These are phyloP conservation scores for Pseudomyrmex cubaensis DNA, from an alignment of 1,140 invertebrate species.

Conservation along the genomic window DNA sequence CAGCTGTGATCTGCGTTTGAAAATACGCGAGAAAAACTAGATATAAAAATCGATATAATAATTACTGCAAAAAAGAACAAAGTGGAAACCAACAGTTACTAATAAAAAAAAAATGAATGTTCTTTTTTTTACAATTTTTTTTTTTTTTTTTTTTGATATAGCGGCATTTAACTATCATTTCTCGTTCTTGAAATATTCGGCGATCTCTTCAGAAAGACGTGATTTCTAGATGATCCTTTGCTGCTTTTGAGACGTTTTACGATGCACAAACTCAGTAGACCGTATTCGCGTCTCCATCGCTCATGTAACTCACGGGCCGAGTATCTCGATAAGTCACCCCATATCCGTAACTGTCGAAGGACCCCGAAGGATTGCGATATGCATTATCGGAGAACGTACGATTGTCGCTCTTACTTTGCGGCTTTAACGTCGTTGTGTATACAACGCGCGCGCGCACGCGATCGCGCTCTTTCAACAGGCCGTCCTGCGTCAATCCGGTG, in stretches of 20 bases:
- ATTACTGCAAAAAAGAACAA: too few relatives aligned
- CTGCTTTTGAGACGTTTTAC: background rate
- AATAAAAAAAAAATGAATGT: too few relatives aligned
- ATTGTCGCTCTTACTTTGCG: slow-evolving; percentile 59
- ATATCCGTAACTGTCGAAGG: slow-evolving; percentile 27
- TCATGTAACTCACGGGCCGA: slow-evolving; percentile 20
- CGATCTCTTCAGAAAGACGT: too few relatives aligned
- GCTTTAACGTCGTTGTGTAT: slow-evolving; percentile 22
- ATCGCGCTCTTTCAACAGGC: slow-evolving; percentile 34
- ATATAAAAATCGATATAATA: too few relatives aligned
- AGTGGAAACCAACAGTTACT: too few relatives aligned
- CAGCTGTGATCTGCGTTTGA: too few relatives aligned
- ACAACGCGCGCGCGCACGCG: background rate
- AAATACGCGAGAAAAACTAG: too few relatives aligned
- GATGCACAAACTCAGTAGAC: background rate
- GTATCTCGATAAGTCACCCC: slow-evolving; percentile 24
- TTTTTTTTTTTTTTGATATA: too few relatives aligned
- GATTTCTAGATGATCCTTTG: background rate
- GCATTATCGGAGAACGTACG: slow-evolving; percentile 56
- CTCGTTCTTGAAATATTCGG: too few relatives aligned
- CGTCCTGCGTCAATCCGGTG: slow-evolving; percentile 17
- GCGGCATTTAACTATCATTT: too few relatives aligned
- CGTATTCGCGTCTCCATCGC: slow-evolving; percentile 16
- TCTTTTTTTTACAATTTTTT: too few relatives aligned
- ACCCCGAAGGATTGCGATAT: slow-evolving; percentile 49